Conservation (phyloP, 2,797 vertebrate genomes). For the Sus cebifrons region DNA sequence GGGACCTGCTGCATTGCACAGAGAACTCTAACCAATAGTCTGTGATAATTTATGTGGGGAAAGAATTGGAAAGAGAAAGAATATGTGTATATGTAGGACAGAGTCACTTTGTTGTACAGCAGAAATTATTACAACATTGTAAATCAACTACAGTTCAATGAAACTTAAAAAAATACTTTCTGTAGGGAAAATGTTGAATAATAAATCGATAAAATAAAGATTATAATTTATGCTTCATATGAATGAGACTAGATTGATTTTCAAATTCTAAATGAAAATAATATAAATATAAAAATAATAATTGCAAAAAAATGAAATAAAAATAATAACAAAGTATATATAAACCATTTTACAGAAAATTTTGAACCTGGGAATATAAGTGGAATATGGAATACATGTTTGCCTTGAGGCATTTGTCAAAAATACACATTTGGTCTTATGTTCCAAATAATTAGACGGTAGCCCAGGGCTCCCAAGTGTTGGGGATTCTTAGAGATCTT, state of each 20-base stretch:
- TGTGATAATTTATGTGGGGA: too few relatives aligned
- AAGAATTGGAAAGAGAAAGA: too few relatives aligned
- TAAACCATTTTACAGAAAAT: background rate
- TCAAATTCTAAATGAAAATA: background rate
- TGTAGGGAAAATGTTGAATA: conserved; percentile 16
- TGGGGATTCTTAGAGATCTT: background rate
- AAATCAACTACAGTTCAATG: too few relatives aligned
- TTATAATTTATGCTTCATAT: background rate
- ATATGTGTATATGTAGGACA: too few relatives aligned
- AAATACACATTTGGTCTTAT: background rate
- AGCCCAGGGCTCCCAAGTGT: background rate
- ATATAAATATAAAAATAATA: background rate
- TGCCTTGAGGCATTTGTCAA: background rate
- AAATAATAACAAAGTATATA: background rate
- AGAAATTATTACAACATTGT: too few relatives aligned
- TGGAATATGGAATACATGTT: background rate
- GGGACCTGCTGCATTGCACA: too few relatives aligned
- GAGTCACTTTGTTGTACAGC: too few relatives aligned
- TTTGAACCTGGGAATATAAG: background rate
- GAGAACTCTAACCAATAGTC: too few relatives aligned
- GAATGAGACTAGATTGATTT: background rate
- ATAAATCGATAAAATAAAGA: background rate
- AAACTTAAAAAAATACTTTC: background rate
- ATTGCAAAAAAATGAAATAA: background rate
- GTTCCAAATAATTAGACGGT: background rate